Evolutionary conservation across 2,888 invertebrate genomes (phyloP).

Genomic region (Ecdyonurus torrentis): DNA sequence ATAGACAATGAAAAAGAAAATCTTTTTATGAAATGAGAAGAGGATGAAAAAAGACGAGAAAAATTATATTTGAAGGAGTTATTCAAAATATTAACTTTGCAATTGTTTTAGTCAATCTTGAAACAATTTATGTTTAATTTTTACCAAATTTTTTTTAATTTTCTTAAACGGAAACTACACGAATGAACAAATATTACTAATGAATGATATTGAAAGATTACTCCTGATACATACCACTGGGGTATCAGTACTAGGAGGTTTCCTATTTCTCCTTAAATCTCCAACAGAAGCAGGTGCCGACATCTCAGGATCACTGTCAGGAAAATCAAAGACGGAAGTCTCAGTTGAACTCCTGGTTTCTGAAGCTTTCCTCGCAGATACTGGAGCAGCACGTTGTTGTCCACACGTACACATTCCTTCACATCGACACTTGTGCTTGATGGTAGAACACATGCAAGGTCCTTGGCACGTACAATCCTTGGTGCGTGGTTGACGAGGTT

Average conservation of each 20-base stretch:
- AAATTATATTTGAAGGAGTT: too few relatives aligned
- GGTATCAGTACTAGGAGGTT: background rate
- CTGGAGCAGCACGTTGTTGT: background rate
- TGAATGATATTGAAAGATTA: background rate
- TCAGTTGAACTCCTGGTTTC: conserved; percentile 35
- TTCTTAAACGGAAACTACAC: too few relatives aligned
- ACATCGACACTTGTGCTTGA: background rate
- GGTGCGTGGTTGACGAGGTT: too few relatives aligned
- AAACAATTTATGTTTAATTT: too few relatives aligned
- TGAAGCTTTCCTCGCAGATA: conserved; percentile 3
- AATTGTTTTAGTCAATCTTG: too few relatives aligned
- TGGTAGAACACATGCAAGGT: background rate
- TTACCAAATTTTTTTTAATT: too few relatives aligned
- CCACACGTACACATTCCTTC: background rate
- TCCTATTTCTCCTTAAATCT: background rate
- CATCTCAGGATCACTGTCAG: background rate
- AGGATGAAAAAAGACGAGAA: too few relatives aligned
- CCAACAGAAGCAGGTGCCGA: background rate
- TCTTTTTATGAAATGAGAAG: too few relatives aligned
- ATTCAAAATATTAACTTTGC: too few relatives aligned
- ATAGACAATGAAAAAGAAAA: too few relatives aligned
- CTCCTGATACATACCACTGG: background rate
- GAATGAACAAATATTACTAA: background rate
- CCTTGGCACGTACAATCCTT: background rate
- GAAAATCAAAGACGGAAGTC: conserved; percentile 45